Evolutionary conservation across 2,113 vertebrate species (phyloP).

Genomic region (Scopus umbretta): DNA sequence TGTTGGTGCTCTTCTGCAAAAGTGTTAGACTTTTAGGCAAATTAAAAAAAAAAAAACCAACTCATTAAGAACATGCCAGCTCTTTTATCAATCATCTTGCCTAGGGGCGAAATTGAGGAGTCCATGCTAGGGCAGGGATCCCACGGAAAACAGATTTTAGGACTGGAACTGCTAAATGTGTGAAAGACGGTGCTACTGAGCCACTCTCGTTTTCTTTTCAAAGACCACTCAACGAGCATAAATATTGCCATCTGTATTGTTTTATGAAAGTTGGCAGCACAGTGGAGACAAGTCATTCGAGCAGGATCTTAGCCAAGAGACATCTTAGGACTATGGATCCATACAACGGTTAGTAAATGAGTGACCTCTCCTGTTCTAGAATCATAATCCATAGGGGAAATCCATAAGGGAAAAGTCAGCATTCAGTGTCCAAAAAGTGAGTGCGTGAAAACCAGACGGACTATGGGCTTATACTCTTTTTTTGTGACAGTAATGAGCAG

Average conservation of each 20-base stretch:
- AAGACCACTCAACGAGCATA: neutral
- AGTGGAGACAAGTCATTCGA: neutral
- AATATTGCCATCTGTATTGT: conserved; percentile 47
- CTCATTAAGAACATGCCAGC: neutral
- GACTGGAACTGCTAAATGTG: neutral
- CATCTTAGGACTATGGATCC: neutral
- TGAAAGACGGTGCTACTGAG: neutral
- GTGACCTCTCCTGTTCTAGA: neutral
- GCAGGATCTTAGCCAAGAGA: neutral
- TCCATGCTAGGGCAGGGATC: neutral
- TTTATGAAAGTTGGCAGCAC: conserved; percentile 12
- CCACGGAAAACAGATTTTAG: neutral
- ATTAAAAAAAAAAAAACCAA: neutral
- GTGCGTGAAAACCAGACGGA: neutral
- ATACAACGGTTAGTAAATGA: neutral
- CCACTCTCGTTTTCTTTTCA: neutral
- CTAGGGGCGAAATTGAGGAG: neutral
- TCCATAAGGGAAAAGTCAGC: neutral
- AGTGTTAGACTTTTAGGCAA: neutral
- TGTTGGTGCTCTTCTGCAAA: neutral
- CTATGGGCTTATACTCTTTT: neutral
- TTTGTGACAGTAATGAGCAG: neutral
- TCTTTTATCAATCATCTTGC: neutral
- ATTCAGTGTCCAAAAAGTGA: neutral
- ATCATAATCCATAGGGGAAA: neutral